Base-by-base conservation (phyloP, 2,113 vertebrate genomes). In the Percina caprodes region DNA sequence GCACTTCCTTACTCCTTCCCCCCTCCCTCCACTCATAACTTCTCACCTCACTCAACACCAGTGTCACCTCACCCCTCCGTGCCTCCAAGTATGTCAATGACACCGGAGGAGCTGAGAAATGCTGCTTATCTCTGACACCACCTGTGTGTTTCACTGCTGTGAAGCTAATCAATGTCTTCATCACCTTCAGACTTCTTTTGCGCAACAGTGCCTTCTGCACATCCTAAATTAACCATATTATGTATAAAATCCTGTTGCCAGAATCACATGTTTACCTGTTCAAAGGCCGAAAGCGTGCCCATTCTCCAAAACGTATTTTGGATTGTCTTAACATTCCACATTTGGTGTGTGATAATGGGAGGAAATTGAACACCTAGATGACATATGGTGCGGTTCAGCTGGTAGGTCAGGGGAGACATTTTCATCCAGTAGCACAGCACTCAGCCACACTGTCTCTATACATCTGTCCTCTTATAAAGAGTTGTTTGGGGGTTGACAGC, bases 101-200 rank as follows among this genome's bases (percentile, higher is more conserved):
- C 69, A 69, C 45, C 30, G 56, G 65, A 77, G 80, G 80, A 70
- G 85, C 79, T 70, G 81, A 66, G 83, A 69, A 59, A 76, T 26
- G 69, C 82, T 58, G 56, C 76, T 74, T 90, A 88, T 86, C 87
- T 86, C 77, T 85, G 80, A 88, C 88, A 70, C 62, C 86, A 91
- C 88, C 89, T 91, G 91, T 84, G 86, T 89, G 82, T 84, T 74
- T 84, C 88, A 80, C 79, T 21, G 66, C 86, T 24, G 72, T 26
- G 60, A 60, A 83, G 63, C 83, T 82, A 90, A 88, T 93, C 86
- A 69, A 88, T 83, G 84, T 86, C 80, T 78, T 69, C 86, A 85
- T 83, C 80, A 81, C 87, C 86, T 61, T 72, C 55, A 86, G 76
- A 86, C 74, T 75, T 80, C 52, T 69, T 58, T 55, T 24, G 76